Evolutionary conservation across 2,888 invertebrate species (phyloP).

Genomic region (Chloromyia formosa): DNA sequence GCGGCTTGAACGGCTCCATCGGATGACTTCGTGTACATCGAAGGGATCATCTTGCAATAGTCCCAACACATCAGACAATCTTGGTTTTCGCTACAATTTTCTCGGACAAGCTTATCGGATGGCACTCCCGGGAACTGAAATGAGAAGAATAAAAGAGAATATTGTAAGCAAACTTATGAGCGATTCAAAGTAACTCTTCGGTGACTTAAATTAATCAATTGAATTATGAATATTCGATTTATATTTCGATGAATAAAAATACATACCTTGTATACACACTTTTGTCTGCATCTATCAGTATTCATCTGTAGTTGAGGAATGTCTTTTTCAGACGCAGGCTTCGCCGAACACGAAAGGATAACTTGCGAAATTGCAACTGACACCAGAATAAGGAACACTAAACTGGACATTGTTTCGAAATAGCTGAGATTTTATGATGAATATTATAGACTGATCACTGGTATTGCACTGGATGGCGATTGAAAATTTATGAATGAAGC

Average conservation of each 20-base stretch:
- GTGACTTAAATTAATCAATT: no score
- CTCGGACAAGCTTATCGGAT: not conserved
- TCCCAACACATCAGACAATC: constrained; percentile 42
- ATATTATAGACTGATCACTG: not conserved
- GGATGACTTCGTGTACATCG: not conserved
- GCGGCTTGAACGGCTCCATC: not conserved
- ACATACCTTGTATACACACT: constrained; percentile 30
- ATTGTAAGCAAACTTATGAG: no score
- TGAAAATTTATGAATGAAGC: constrained; percentile 10
- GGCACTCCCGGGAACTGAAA: constrained; percentile 28
- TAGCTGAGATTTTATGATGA: no score
- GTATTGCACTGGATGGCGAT: not conserved
- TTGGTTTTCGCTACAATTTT: not conserved
- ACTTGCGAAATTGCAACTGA: not conserved
- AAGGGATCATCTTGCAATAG: constrained; percentile 21
- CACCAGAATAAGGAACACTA: not conserved
- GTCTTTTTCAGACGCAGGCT: not conserved
- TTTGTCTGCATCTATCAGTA: constrained; percentile 1
- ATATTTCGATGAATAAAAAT: not conserved
- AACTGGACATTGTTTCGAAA: no score
- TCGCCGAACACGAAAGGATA: not conserved
- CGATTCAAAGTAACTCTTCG: not conserved
- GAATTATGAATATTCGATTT: not conserved
- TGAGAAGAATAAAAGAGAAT: not conserved
- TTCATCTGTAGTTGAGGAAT: not conserved